Evolutionary conservation across 2,888 invertebrate species (phyloP).

Genomic region (Cordilura impudica): DNA sequence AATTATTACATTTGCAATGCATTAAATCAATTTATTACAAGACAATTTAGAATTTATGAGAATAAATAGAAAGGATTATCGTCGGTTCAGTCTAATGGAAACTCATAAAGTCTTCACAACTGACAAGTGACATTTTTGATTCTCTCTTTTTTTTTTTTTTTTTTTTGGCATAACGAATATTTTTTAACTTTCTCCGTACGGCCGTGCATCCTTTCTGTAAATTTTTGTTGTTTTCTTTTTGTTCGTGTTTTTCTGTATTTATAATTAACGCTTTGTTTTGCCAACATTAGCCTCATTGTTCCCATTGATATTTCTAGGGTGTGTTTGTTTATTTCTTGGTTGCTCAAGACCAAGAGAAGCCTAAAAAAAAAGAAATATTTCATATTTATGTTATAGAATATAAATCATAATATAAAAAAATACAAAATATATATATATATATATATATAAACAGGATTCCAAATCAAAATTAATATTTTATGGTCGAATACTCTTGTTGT

Average conservation of each 20-base stretch:
- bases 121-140: constrained; percentile 58
- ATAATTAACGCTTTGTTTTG: constrained; percentile 64
- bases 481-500: constrained; percentile 53
- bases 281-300: constrained; percentile 48
- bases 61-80: background rate
- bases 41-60: background rate
- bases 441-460: constrained; percentile 45
- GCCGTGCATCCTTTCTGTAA: background rate
- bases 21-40: background rate
- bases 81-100: constrained; percentile 48
- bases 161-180: background rate
- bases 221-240: background rate
- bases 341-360: background rate
- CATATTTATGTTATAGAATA: constrained; percentile 52
- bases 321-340: constrained; percentile 26
- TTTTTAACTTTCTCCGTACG: background rate
- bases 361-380: constrained; percentile 28
- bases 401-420: constrained; percentile 52
- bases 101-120: constrained; percentile 58
- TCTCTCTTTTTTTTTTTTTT: background rate
- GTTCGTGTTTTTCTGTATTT: constrained; percentile 35
- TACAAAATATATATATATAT: background rate
- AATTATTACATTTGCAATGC: background rate
- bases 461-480: constrained; percentile 65
- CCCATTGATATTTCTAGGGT: constrained; percentile 23